Evolutionary conservation across 2,888 invertebrate genomes (phyloP), one percentile per base, ranked within the genome.

Genomic region (Lissonota sp.): DNA sequence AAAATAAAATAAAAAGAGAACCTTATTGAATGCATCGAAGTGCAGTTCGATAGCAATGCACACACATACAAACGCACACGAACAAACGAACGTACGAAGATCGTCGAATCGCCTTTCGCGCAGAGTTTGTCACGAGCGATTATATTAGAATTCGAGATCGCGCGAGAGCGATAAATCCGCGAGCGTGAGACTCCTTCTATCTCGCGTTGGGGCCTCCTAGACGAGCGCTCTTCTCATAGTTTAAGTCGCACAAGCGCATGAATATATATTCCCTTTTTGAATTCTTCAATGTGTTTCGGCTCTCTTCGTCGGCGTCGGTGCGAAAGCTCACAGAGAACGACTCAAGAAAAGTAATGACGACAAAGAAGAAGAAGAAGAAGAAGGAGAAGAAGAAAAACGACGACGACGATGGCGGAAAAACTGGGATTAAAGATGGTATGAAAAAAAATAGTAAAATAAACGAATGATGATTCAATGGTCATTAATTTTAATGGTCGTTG

Each of bases 101-200:
- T 51, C 40, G 73, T 64, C 55, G 40, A 63, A 74, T 74, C 64
- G 57, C 66, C 58, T 66, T 66, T 40, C 39, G 66, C 37, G n/a
- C 8, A 51, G 70, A 44, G 77, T 81, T 81, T 81, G 81, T 81
- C 81, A 81, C 81, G 81, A 81, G 77, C 81, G 81, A 81, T 81
- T 81, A 81, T 81, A 81, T 81, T 81, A 81, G 81, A 81, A 81
- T 81, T 81, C 77, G 73, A 81, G 81, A 81, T 81, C 73, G 81
- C 81, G 77, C 64, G 81, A 74, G 70, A 74, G 64, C 81, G 81
- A 81, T 81, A 81, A 81, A 81, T 81, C 81, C 62, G 46, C 51
- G 70, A 81, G 77, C 81, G 81, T 81, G 81, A 81, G 81, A 81
- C 53, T 55, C 49, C 40, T 66, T 49, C 58, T 66, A 74, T 74